A percentile compares a stretch with the other conserved stretches of the same genome.
These are phyloP conservation scores for Apamea anceps DNA, from an alignment of 2,888 invertebrate genomes.

Conservation along the genomic window DNA sequence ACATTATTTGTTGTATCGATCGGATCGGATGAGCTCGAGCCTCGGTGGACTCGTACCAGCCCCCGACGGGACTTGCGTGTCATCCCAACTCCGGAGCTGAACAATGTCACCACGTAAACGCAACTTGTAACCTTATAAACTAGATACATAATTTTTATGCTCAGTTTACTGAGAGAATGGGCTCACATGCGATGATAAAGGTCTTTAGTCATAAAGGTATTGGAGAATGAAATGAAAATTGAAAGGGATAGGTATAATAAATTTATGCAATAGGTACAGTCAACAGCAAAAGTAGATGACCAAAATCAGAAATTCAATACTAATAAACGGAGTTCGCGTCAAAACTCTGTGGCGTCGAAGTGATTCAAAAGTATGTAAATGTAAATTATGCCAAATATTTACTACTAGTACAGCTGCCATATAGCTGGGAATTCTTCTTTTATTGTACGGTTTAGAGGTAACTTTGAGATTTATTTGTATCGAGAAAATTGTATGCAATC, in stretches of 20 bases:
- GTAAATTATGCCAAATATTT: too few species aligned
- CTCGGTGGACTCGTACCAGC: conserved; percentile 74
- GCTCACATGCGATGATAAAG: conserved; percentile 47
- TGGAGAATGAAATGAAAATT: conserved; percentile 7
- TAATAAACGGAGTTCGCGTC: too few species aligned
- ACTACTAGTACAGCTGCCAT: too few species aligned
- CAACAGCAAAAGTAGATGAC: too few species aligned
- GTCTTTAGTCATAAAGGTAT: conserved; percentile 13
- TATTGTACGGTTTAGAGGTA: too few species aligned
- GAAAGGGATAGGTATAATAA: neutral
- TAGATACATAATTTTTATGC: conserved; percentile 60
- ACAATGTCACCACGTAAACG: conserved; percentile 65
- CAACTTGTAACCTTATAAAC: conserved; percentile 62
- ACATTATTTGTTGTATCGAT: conserved; percentile 87
- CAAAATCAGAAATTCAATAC: too few species aligned
- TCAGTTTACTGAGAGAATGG: conserved; percentile 31
- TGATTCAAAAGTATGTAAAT: too few species aligned
- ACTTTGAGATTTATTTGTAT: too few species aligned
- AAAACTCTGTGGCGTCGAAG: too few species aligned
- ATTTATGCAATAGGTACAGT: neutral
- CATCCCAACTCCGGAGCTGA: conserved; percentile 65
- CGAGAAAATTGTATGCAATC: too few species aligned
- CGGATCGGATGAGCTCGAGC: conserved; percentile 69
- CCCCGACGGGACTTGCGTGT: conserved; percentile 76
- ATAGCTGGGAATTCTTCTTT: too few species aligned